These are phyloP conservation scores for Alouatta caraya DNA, from an alignment of 2,797 vertebrate species.

Conservation along the genomic window DNA sequence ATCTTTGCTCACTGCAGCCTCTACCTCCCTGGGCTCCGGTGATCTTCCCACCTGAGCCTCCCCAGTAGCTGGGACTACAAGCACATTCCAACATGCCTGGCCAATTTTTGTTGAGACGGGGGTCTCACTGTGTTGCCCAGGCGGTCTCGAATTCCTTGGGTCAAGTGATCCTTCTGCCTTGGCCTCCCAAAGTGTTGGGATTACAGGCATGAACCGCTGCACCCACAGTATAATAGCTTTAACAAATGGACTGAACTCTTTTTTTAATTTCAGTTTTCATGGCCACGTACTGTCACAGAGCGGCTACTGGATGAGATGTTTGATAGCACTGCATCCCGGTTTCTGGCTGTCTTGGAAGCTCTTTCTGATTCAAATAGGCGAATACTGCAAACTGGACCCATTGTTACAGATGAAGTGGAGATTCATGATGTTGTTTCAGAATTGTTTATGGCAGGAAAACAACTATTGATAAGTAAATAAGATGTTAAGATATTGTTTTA, in stretches of 20 bases:
- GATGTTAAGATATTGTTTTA: slow-evolving; percentile 11
- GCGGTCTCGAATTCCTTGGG: neutral
- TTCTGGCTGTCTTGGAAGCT: slow-evolving; percentile 92
- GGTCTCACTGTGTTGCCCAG: neutral
- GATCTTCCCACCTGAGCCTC: neutral
- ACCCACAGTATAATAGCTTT: neutral
- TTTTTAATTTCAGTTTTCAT: slow-evolving; percentile 81
- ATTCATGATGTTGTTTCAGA: slow-evolving; percentile 89
- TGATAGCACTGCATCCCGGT: slow-evolving; percentile 88
- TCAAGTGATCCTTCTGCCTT: neutral
- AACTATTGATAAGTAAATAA: slow-evolving; percentile 90
- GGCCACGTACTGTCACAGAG: slow-evolving; percentile 90
- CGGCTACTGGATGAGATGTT: slow-evolving; percentile 89
- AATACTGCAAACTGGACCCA: slow-evolving; percentile 82
- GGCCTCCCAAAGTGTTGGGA: neutral
- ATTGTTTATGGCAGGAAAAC: slow-evolving; percentile 91
- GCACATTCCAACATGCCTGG: neutral
- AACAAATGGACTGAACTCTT: neutral
- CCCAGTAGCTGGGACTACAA: neutral
- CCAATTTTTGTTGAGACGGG: neutral
- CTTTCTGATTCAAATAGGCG: slow-evolving; percentile 86
- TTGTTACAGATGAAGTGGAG: slow-evolving; percentile 86
- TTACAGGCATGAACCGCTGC: neutral
- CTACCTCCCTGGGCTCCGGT: neutral
- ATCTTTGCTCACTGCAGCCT: neutral